These are phyloP conservation scores for Xenops minutus DNA, from an alignment of 2,797 vertebrate species.

Conservation along the genomic window DNA sequence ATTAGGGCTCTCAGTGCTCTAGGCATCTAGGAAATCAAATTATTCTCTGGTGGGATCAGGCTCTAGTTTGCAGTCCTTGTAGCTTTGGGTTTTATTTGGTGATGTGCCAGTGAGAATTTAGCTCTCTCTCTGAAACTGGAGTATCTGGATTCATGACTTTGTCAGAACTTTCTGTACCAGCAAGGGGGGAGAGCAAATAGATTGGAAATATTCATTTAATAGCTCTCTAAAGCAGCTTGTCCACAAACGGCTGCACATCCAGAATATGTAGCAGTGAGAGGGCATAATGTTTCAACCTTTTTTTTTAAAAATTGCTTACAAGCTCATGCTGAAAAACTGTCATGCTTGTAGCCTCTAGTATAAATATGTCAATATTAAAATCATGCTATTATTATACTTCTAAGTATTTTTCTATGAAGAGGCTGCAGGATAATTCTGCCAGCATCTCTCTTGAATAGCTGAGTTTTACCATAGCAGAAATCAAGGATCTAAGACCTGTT, in stretches of 20 bases:
- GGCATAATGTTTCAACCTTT: not conserved
- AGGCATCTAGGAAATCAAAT: not conserved
- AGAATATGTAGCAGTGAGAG: not conserved
- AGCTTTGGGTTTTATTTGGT: not conserved
- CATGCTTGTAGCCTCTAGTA: not conserved
- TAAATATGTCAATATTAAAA: slow-evolving; percentile 34
- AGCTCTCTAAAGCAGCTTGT: not conserved
- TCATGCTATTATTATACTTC: not conserved
- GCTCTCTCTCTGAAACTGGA: not conserved
- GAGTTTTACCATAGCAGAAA: not conserved
- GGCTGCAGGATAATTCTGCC: not conserved
- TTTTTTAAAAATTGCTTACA: not conserved
- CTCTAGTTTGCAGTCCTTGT: not conserved
- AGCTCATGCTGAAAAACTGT: not conserved
- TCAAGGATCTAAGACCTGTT: not conserved
- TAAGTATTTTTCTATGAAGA: not conserved
- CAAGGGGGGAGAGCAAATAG: not conserved
- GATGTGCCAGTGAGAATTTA: not conserved
- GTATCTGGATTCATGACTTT: not conserved
- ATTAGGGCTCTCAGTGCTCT: not conserved
- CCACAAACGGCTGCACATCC: not conserved
- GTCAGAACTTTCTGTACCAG: not conserved
- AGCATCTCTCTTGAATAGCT: not conserved
- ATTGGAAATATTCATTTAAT: not conserved
- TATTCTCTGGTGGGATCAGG: not conserved